Base-by-base conservation (phyloP, 2,888 invertebrate species). In the Thecocarcelia acutangulata region DNA sequence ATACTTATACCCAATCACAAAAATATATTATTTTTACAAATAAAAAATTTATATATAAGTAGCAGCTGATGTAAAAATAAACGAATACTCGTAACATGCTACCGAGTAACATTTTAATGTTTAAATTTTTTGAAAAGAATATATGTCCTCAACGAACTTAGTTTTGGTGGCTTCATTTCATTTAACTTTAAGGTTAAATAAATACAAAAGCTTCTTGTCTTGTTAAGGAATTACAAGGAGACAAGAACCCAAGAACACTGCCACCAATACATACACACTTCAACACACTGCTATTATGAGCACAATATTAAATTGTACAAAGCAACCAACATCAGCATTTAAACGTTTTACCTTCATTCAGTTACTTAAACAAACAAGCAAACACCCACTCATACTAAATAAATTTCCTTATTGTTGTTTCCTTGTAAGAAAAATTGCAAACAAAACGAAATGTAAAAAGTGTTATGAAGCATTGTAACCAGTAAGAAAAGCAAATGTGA, bases 161-260 rank as follows among this genome's bases (percentile, higher is more conserved):
- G 48, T 24, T 13, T 33, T 52, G 8, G 58, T 42, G 80, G 75
- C 70, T 66, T 76, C 66, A 33, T 75, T 80, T 66, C 70, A 59
- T 68, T 81, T 76, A 72, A 50, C 76, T 63, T 76, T 68, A 46
- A 72, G 75, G 75, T 76, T 76, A 61, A 63, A 68, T 42, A 81
- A 44, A 81, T 68, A 61, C 40, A 61, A 48, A 13, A 37, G 56
- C 68, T 54, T 69, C 61, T 19, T 28, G 12, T 2, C 46, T 68
- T 63, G 59, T 40, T 61, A 28, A 61, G 28, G 28, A 68, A 63
- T 56, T 48, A 48, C 13, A 46, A 46, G 37, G 0, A 56, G 0
- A 58, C 15, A 48, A 15, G 13, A 17, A 28, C 17, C 21, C 28
- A 48, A 0, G 6, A 37, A 17, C 21, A 37, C 58, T 11, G 19